Evolutionary conservation across 1,140 invertebrate genomes (phyloP), one percentile per base, ranked within the genome.

Genomic region (Drosophila insularis): DNA sequence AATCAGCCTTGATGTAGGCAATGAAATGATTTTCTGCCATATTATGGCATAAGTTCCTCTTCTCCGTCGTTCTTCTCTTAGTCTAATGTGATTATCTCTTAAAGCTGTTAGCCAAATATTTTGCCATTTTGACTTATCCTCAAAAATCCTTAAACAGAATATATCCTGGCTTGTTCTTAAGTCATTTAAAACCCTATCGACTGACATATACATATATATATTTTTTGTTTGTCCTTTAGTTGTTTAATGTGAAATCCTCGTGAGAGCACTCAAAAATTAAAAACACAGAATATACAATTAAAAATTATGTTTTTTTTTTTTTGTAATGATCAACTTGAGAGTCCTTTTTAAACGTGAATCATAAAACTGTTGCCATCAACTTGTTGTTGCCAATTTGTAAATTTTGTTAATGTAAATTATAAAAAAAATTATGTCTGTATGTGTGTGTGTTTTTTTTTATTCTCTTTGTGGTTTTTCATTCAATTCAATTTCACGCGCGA

Each of bases 401-500:
- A 50, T 74, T 67, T 50, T 31, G 2, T 50, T 27, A 43, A 54
- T 68, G 58, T 23, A 68, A 74, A 74, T 50, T 50, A 14, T 3
- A 74, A 74, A 67, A 43, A 71, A 56, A 66, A 67, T 74, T 73
- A 74, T 43, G 32, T 35, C 10, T 35, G 39, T 35, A 68, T 37
- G 27, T 37, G 2, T 37, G 2, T 13, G 11, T 37, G 8, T 37
- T 10, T 37, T 10, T 37, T 37, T 37, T 37, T 37, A 13, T 37
- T 37, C 13, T 37, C 10, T 75, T 70, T 64, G 72, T 70, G 65
- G 72, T 77, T 66, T 67, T 65, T 27, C 27, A 43, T 75, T 86
- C 56, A 79, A 79, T 87, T 79, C 75, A 80, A 79, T 81, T 87
- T 79, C 78, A 80, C 78, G 71, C 74, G 63, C 74, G 74, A 81